These are phyloP conservation scores for Bombus breviceps DNA, from an alignment of 1,140 invertebrate species.

Conservation along the genomic window DNA sequence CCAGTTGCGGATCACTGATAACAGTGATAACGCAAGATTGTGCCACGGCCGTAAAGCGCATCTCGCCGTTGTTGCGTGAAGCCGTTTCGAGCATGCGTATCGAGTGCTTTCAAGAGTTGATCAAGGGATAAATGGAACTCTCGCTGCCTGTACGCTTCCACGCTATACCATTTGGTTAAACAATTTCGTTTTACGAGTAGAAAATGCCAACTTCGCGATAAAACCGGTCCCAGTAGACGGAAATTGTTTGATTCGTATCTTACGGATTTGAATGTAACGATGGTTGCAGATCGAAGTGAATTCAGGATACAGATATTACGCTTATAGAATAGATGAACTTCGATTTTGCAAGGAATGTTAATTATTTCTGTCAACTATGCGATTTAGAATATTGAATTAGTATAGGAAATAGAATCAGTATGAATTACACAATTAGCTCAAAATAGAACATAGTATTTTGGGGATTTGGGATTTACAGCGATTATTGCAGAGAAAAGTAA, in stretches of 20 bases:
- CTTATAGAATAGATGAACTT: too few species aligned
- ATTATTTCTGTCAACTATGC: too few species aligned
- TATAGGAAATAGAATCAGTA: too few species aligned
- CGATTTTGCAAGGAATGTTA: too few species aligned
- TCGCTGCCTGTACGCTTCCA: slow-evolving; percentile 23
- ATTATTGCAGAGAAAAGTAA: neutral
- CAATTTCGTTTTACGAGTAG: slow-evolving; percentile 68
- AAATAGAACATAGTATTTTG: too few species aligned
- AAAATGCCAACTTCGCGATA: slow-evolving; percentile 33
- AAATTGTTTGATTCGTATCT: neutral
- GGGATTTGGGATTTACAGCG: neutral
- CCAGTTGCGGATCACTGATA: slow-evolving; percentile 66
- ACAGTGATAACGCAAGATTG: slow-evolving; percentile 63
- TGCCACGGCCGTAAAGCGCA: slow-evolving; percentile 69
- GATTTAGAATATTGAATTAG: neutral
- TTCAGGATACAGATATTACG: neutral
- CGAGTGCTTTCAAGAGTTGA: slow-evolving; percentile 11
- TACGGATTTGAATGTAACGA: neutral
- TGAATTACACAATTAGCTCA: too few species aligned
- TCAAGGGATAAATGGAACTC: slow-evolving; percentile 39
- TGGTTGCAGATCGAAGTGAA: neutral
- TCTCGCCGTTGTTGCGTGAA: slow-evolving; percentile 47
- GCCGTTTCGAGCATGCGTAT: slow-evolving; percentile 42
- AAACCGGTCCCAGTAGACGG: neutral
- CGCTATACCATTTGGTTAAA: slow-evolving; percentile 53